Evolutionary conservation across 64 coral and sea anemone genomes (phyloP).

Genomic region (Porites australiensis): DNA sequence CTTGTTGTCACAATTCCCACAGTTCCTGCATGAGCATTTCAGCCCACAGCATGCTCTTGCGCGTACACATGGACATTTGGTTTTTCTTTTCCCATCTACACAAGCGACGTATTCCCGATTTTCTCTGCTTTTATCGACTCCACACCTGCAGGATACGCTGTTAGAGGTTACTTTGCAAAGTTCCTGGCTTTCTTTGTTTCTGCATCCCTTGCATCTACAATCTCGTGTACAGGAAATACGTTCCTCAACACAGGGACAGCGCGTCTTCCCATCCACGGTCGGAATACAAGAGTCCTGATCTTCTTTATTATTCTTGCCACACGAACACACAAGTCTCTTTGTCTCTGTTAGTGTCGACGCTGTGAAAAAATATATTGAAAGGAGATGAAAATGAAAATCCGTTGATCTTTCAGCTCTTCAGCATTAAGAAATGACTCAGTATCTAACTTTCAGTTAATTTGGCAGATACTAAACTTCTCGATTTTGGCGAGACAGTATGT

Average conservation of each 20-base stretch:
- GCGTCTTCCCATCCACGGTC: not conserved
- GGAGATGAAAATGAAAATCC: no score
- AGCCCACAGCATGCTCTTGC: not conserved
- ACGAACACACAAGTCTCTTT: not conserved
- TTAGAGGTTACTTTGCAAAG: not conserved
- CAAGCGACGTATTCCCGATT: not conserved
- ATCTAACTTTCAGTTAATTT: no score
- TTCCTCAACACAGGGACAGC: not conserved
- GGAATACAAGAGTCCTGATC: not conserved
- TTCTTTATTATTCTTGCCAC: constrained; percentile 2
- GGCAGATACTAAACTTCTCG: no score
- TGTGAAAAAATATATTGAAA: no score
- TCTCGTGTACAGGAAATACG: constrained; percentile 18
- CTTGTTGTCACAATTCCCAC: not conserved
- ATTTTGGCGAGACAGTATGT: no score
- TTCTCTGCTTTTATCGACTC: not conserved
- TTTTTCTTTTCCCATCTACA: constrained; percentile 39
- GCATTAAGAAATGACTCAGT: no score
- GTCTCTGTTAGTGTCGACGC: no score
- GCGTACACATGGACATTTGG: constrained; percentile 35
- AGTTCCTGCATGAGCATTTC: constrained; percentile 18
- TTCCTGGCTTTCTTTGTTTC: constrained; percentile 1
- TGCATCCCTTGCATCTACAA: constrained; percentile 32
- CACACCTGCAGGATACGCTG: constrained; percentile 8
- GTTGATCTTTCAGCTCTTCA: no score